Conservation (phyloP, 2,888 invertebrate species). For the Drosophila flavopinicola region DNA sequence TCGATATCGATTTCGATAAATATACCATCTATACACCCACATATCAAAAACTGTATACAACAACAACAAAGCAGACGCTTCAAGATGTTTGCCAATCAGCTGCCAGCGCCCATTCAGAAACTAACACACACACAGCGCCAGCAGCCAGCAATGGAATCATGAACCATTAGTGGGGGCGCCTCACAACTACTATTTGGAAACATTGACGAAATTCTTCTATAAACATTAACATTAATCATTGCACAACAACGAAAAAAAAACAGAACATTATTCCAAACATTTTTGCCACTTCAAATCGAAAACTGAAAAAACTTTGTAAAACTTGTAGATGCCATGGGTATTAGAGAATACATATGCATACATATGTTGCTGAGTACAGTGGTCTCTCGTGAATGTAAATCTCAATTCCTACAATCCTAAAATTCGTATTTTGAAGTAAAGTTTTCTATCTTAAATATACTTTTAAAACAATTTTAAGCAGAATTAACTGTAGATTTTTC, state of each 20-base stretch:
- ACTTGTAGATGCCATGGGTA: conserved; percentile 44
- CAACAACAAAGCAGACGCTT: conserved; percentile 81
- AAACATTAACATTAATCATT: conserved; percentile 53
- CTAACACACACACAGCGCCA: conserved; percentile 63
- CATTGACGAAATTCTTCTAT: conserved; percentile 40
- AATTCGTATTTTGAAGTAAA: too few relatives aligned
- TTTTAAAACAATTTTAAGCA: too few relatives aligned
- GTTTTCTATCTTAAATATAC: too few relatives aligned
- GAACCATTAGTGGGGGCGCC: conserved; percentile 52
- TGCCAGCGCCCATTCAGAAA: conserved; percentile 67
- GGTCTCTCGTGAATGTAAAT: neutral
- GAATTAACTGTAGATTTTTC: too few relatives aligned
- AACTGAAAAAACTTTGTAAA: conserved; percentile 40
- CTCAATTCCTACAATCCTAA: neutral
- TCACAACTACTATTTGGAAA: conserved; percentile 42
- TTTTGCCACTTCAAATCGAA: conserved; percentile 11
- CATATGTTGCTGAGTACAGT: neutral
- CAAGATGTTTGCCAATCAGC: conserved; percentile 83
- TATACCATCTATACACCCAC: conserved; percentile 36
- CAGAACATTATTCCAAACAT: conserved; percentile 14
- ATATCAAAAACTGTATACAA: conserved; percentile 32
- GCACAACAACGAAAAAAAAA: conserved; percentile 24
- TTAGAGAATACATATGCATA: neutral
- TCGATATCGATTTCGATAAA: conserved; percentile 35
- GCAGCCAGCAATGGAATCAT: conserved; percentile 55